Evolutionary conservation across 2,797 vertebrate species (phyloP).

Genomic region (Loris lydekkerianus): DNA sequence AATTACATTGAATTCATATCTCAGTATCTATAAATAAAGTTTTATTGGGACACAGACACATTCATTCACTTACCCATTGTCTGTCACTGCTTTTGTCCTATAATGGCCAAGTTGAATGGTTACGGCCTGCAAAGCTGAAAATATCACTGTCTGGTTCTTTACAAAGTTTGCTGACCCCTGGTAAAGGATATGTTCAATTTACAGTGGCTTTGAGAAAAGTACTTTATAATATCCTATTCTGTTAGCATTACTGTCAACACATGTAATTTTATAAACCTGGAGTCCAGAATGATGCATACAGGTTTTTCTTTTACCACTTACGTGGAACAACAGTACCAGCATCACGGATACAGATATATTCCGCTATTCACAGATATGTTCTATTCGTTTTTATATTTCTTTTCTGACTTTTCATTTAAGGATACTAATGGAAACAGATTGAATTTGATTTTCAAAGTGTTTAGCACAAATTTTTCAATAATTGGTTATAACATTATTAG

Average conservation of each 20-base stretch:
- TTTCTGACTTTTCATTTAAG: constrained; percentile 44
- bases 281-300: neutral
- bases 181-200: neutral
- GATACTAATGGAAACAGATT: constrained; percentile 25
- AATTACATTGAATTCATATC: constrained; percentile 10
- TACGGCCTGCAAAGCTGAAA: neutral
- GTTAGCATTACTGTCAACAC: neutral
- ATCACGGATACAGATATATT: neutral
- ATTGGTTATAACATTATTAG: neutral
- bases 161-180: neutral
- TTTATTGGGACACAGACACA: neutral
- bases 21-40: neutral
- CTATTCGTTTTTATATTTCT: neutral
- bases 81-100: neutral
- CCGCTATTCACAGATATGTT: neutral
- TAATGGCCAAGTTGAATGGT: neutral
- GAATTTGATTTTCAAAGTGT: constrained; percentile 43
- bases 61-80: neutral
- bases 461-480: constrained; percentile 47
- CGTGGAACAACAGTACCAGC: neutral
- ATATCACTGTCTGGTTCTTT: neutral
- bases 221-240: constrained; percentile 8
- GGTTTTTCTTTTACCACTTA: neutral
- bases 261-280: constrained; percentile 48
- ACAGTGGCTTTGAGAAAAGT: neutral